Evolutionary conservation across 2,113 vertebrate species (phyloP), one percentile per base, ranked within the genome.

Genomic region (Poeciliopsis prolifica): DNA sequence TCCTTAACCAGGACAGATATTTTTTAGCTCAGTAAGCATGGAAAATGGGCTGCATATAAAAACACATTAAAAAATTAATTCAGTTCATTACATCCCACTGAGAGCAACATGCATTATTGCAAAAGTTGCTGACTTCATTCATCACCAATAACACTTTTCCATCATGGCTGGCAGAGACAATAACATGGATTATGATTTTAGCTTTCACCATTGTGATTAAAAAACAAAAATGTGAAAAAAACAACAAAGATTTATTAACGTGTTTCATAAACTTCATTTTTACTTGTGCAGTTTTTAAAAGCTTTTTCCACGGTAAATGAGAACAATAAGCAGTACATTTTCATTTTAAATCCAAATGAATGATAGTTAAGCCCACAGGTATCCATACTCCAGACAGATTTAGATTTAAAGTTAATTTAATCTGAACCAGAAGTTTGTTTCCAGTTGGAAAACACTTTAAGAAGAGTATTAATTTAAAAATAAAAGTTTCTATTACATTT

Each of bases 71-170:
- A 73, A 77, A 24, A 72, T 70, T 66, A 61, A 65, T 79, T 70
- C 40, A 83, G 69, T 82, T 87, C 79, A 90, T 88, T 84, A 91
- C 84, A 92, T 14, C 69, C 31, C 63, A 61, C 3, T 79, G 30
- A 40, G 66, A 83, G n/a, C 24, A 72, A 70, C 40, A 81, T 51
- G 63, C 33, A 61, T 48, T 22, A 51, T 30, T 65, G 61, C 66
- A 17, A 72, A 54, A 80, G 33, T 62, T 64, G 51, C 33, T 65
- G 71, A 72, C 72, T 81, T 74, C 79, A 67, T 71, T 64, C 31
- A 64, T 74, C 14, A 66, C 24, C 0, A 7, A 31, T 40, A 74
- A 58, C 64, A 15, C 63, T 71, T 74, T 28, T 70, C 9, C 2
- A 60, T 3, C n/a, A 19, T 51, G 11, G 14, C 28, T 61, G 44